Percentiles rank a stretch among this genome's conserved stretches.
Conservation (phyloP, 2,113 vertebrate species). For the Canis aureus region DNA sequence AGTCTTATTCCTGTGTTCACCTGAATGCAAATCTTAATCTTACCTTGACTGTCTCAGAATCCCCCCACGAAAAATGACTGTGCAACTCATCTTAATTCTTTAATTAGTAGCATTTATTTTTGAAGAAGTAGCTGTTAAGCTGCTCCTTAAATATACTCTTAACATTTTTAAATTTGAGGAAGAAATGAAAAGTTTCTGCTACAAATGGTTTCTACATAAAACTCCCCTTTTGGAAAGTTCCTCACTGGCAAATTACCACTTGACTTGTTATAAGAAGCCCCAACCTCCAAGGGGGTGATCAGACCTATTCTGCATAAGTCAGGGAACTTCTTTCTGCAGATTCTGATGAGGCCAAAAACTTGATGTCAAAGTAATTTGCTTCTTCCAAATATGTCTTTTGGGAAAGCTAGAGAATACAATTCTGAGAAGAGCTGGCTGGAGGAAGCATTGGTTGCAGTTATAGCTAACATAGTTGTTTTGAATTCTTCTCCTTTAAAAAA, state of each 20-base stretch:
- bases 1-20: not conserved
- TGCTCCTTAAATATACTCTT: slow-evolving; percentile 11
- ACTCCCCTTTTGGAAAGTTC: slow-evolving; percentile 37
- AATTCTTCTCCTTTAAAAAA: slow-evolving; percentile 38
- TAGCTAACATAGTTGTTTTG: slow-evolving; percentile 49
- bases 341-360: slow-evolving; percentile 39
- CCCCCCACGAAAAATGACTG: not conserved
- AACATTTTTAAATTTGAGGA: slow-evolving; percentile 60
- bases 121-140: not conserved
- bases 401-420: slow-evolving; percentile 57
- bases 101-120: slow-evolving; percentile 57
- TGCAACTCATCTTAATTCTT: slow-evolving; percentile 55
- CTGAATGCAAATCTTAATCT: slow-evolving; percentile 16
- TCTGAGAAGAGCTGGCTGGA: slow-evolving; percentile 52
- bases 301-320: slow-evolving; percentile 37
- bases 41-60: slow-evolving; percentile 38
- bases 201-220: slow-evolving; percentile 58
- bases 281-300: not conserved
- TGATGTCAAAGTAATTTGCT: slow-evolving; percentile 50
- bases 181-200: slow-evolving; percentile 56
- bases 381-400: slow-evolving; percentile 66
- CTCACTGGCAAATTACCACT: not conserved
- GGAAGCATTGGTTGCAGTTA: slow-evolving; percentile 59
- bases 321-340: slow-evolving; percentile 53
- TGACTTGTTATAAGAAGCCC: not conserved